Conservation (phyloP, 2,113 vertebrate species). For the Sclerurus mexicanus region DNA sequence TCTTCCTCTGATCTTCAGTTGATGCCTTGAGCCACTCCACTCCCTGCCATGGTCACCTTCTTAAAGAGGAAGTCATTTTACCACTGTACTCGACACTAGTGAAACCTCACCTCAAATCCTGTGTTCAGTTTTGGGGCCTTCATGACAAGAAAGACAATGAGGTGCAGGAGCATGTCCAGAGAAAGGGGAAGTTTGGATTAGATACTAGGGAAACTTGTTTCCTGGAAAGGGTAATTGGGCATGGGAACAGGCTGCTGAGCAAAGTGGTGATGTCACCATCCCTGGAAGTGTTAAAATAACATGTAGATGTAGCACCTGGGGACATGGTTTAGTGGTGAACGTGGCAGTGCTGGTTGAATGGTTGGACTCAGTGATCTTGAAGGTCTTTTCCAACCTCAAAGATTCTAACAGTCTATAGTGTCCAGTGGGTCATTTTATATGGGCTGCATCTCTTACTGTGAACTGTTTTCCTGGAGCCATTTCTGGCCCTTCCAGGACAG, state of each 20-base stretch:
- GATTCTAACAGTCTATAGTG: neutral
- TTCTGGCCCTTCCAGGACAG: neutral
- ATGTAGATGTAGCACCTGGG: accelerated
- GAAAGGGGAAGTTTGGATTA: neutral
- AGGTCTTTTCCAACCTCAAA: neutral
- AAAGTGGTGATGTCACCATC: neutral
- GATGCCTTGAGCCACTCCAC: neutral
- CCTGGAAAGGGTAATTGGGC: accelerated
- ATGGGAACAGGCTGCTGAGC: accelerated
- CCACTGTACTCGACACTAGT: too few species aligned
- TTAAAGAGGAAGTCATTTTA: neutral
- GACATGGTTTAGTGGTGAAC: neutral
- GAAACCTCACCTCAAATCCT: neutral
- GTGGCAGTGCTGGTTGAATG: neutral
- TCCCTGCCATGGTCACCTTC: neutral
- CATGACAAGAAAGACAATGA: neutral
- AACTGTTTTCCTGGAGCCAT: neutral
- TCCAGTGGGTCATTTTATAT: neutral
- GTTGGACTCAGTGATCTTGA: neutral
- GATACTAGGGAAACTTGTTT: neutral
- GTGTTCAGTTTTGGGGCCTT: neutral
- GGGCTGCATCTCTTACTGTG: neutral
- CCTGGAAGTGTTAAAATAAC: neutral
- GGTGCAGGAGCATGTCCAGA: neutral
- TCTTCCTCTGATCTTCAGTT: neutral